A percentile compares a stretch with the other conserved stretches of the same genome.
These are phyloP conservation scores for Arremon aurantiirostris DNA, from an alignment of 2,797 vertebrate genomes.

Conservation along the genomic window DNA sequence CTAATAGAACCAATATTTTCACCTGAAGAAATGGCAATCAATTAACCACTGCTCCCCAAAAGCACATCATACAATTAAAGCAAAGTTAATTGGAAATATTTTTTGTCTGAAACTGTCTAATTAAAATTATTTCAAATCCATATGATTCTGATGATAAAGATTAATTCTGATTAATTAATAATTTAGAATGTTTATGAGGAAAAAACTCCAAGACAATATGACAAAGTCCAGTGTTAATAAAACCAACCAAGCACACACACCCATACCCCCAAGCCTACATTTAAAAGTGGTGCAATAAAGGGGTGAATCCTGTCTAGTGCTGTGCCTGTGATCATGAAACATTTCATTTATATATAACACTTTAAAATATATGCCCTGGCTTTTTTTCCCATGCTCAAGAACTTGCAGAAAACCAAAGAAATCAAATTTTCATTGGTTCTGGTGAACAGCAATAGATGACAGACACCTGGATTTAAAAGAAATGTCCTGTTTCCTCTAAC, in stretches of 20 bases:
- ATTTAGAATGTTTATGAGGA: neutral
- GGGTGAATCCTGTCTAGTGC: neutral
- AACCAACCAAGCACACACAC: neutral
- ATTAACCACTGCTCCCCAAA: neutral
- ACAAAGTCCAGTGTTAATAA: neutral
- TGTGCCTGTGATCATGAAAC: neutral
- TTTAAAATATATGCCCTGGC: too few species aligned
- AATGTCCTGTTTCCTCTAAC: neutral
- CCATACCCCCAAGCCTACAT: fast-evolving
- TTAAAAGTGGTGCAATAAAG: neutral
- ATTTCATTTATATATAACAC: neutral
- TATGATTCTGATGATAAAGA: neutral
- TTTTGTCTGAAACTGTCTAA: neutral
- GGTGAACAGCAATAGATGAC: neutral
- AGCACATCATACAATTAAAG: neutral
- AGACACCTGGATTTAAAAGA: neutral
- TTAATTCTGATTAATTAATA: neutral
- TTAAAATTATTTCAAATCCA: neutral
- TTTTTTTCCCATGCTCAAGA: neutral
- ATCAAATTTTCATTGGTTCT: neutral
- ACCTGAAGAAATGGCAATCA: neutral
- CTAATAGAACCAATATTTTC: neutral
- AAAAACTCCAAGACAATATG: neutral
- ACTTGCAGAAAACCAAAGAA: neutral
- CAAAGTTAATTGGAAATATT: neutral